A percentile compares a stretch with the other conserved stretches of the same genome.
phyloP scores from a whole-genome alignment of 1,140 invertebrate species.

The Meloidogyne hapla region DNA sequence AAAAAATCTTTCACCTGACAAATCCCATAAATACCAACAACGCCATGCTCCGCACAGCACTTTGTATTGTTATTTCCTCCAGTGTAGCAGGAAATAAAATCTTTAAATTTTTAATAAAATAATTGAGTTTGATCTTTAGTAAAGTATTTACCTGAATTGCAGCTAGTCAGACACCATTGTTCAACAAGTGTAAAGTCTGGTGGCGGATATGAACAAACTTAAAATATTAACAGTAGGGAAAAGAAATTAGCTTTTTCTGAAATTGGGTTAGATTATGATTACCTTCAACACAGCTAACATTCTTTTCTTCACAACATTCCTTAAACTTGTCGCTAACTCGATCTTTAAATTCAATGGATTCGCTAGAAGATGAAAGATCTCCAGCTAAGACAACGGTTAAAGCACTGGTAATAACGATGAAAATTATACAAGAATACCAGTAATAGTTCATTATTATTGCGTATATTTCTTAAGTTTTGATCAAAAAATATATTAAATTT shows the following conservation, averaged over 20 bases:
- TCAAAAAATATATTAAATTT: too few relatives aligned
- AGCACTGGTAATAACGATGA: background rate
- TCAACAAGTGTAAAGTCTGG: conserved; percentile 13
- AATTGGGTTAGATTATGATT: background rate
- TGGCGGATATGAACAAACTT: conserved; percentile 16
- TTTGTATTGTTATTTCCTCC: conserved; percentile 26
- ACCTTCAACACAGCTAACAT: conserved; percentile 19
- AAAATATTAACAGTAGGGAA: conserved; percentile 4
- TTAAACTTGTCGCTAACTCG: conserved; percentile 20
- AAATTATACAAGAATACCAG: background rate
- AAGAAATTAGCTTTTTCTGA: background rate
- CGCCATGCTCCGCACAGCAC: conserved; percentile 16
- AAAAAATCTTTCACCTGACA: conserved; percentile 1
- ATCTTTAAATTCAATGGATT: background rate
- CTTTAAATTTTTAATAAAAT: background rate
- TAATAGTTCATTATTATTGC: background rate
- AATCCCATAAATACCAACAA: conserved; percentile 20
- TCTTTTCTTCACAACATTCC: conserved; percentile 13
- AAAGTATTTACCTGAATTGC: conserved; percentile 3
- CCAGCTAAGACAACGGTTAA: background rate
- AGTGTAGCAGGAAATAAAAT: conserved; percentile 21
- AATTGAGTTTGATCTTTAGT: background rate
- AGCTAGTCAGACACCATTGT: conserved; percentile 6
- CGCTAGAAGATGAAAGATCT: background rate
- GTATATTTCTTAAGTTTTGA: too few relatives aligned